A percentile compares a stretch with the other conserved stretches of the same genome.
Evolutionary conservation across 2,113 vertebrate species (phyloP).

Genomic region (Sphaerodactylus townsendi): DNA sequence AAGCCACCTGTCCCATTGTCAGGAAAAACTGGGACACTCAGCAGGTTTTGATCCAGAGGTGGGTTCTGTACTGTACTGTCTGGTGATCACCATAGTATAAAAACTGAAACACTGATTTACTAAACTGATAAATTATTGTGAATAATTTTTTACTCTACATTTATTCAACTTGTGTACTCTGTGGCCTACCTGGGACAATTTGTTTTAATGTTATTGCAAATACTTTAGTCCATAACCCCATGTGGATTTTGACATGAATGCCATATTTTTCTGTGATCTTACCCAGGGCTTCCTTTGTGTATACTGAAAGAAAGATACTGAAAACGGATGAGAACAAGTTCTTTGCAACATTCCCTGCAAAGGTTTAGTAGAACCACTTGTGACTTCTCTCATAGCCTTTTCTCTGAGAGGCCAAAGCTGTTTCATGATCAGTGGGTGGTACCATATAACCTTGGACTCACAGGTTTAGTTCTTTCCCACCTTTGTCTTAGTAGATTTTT

Average conservation of each 20-base stretch:
- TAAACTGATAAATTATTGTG: neutral
- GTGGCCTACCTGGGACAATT: neutral
- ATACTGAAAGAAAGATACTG: neutral
- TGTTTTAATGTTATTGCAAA: neutral
- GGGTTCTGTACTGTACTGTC: no score
- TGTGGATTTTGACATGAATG: neutral
- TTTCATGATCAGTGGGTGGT: neutral
- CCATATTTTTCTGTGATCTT: neutral
- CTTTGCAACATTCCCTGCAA: neutral
- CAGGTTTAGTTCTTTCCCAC: no score
- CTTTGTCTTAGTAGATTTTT: no score
- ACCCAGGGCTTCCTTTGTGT: neutral
- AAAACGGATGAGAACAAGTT: neutral
- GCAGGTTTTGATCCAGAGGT: no score
- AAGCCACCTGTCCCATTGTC: no score
- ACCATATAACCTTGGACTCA: no score
- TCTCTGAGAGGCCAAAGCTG: neutral
- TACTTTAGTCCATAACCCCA: neutral
- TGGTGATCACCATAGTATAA: neutral
- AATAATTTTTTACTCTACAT: no score
- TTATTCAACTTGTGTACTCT: no score
- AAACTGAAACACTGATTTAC: neutral
- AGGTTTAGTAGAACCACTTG: neutral
- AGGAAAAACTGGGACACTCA: no score
- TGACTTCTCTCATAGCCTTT: neutral